Percentiles rank a stretch among this genome's conserved stretches.
These are phyloP conservation scores for Sinocyclocheilus anshuiensis DNA, from an alignment of 2,113 vertebrate species.

Conservation along the genomic window DNA sequence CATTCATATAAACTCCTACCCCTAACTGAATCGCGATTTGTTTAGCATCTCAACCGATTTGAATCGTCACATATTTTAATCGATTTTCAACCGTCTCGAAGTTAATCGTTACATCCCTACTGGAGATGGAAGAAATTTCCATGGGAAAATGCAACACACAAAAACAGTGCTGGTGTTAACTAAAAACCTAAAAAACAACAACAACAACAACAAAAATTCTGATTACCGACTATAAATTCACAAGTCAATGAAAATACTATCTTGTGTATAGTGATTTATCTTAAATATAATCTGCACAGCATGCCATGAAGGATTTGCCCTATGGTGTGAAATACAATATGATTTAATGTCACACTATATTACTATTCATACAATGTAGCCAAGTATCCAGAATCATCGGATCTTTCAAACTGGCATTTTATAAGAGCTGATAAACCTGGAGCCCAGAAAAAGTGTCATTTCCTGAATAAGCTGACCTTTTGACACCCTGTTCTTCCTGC, in stretches of 20 bases:
- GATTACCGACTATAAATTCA: not conserved
- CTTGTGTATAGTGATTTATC: not conserved
- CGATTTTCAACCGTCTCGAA: too few species aligned
- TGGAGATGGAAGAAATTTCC: not conserved
- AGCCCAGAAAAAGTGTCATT: not conserved
- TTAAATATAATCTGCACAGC: not conserved
- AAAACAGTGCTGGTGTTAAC: not conserved
- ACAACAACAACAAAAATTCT: not conserved
- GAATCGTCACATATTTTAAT: too few species aligned
- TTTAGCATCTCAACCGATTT: too few species aligned
- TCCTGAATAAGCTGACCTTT: not conserved
- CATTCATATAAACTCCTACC: too few species aligned
- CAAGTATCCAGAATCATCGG: not conserved
- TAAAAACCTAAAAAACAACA: not conserved
- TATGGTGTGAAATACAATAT: not conserved
- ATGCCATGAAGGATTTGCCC: not conserved
- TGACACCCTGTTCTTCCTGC: not conserved
- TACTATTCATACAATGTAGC: not conserved
- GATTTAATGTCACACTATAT: not conserved
- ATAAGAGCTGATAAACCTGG: slow-evolving; percentile 9
- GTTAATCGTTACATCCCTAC: too few species aligned
- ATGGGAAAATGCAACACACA: not conserved
- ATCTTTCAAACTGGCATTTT: not conserved
- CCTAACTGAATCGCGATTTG: too few species aligned
- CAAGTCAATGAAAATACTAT: not conserved